Conservation (phyloP, 2,113 vertebrate species). For the Artemisiospiza belli region DNA sequence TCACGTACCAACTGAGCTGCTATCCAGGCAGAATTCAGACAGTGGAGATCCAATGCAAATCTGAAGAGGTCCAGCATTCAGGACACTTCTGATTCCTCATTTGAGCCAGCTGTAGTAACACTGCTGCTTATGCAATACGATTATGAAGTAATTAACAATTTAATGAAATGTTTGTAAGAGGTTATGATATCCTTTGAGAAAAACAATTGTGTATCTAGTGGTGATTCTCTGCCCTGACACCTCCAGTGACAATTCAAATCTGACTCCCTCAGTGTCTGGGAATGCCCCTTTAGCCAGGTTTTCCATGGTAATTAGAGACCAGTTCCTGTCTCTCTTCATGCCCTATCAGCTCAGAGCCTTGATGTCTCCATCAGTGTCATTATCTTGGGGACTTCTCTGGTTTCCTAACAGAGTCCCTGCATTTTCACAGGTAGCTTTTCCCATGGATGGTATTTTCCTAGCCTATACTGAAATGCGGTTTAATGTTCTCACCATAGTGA, state of each 20-base stretch:
- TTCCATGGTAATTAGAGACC: neutral
- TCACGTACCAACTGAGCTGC: neutral
- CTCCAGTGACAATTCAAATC: neutral
- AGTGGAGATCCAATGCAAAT: neutral
- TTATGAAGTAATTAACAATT: neutral
- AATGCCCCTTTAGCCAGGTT: neutral
- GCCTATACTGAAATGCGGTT: neutral
- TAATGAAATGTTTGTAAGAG: neutral
- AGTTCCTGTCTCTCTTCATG: neutral
- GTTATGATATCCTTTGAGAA: neutral
- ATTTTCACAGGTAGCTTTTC: neutral
- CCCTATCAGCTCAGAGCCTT: neutral
- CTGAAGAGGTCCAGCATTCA: neutral
- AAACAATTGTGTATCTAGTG: neutral
- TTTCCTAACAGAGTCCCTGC: neutral
- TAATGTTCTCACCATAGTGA: neutral
- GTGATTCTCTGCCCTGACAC: neutral
- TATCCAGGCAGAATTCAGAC: neutral
- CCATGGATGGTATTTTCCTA: neutral
- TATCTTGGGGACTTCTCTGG: neutral
- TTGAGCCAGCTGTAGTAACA: neutral
- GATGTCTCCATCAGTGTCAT: neutral
- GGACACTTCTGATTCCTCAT: neutral
- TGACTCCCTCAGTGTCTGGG: neutral
- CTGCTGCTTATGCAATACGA: neutral